Base-by-base conservation (phyloP, 2,113 vertebrate species). In the Meriones unguiculatus region DNA sequence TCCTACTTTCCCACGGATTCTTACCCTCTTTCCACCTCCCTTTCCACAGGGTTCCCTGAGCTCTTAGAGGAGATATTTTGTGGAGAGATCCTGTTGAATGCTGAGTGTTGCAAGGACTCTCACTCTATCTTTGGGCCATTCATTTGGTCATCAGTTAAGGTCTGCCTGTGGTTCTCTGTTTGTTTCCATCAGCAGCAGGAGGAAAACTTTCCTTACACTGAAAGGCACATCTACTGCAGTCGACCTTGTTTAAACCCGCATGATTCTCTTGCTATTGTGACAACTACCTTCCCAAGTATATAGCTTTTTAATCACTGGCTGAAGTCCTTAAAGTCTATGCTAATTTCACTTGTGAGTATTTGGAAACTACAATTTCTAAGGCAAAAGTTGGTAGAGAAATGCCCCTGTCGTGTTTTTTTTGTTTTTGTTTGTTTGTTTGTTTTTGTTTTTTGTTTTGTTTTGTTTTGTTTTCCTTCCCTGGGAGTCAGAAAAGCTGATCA, bases 311-410 rank as follows among this genome's bases (percentile, higher is more conserved):
- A 46, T 41, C 17, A 70, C 54, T 95, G 38, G 46, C 54, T 97
- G 96, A 95, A 97, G 67, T 70, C 70, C 95, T 92, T 93, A 75
- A 97, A 89, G 46, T 73, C 96, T 96, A 93, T 90, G 52, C 12
- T 69, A 90, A 95, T 93, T 90, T 95, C 38, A 82, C 77, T 93
- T 93, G 87, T 90, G 80, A 90, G 46, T 91, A 87, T 96, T 95
- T 93, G 54, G 67, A 93, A 88, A 90, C n/a, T 92, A 52, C 92
- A 73, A 94, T 93, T 90, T 96, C 24, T 90, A 80, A 94, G 84
- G 81, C 69, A 54, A 93, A 95, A 90, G 57, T 85, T 92, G 7
- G 46, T 78, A 32, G 64, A 96, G 14, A 93, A 38, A 64, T 88
- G 72, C 72, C 70, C 87, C 41, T 87, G 62, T 52, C 69, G 75